phyloP scores from a whole-genome alignment of 2,888 invertebrate species.

The Tetropium fuscum region DNA sequence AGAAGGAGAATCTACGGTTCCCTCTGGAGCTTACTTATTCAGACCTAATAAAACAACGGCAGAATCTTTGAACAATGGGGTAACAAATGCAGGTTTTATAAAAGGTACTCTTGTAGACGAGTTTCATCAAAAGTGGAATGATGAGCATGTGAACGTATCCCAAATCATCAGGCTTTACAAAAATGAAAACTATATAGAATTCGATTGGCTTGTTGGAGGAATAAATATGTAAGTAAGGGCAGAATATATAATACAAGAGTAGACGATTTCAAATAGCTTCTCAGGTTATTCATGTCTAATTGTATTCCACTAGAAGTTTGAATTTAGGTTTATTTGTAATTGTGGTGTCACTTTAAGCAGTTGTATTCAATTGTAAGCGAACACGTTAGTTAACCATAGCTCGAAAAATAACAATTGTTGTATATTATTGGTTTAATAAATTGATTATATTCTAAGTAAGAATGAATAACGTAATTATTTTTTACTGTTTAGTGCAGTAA shows the following conservation, averaged over 20 bases:
- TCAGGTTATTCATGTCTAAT: no score
- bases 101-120: slow-evolving; percentile 47
- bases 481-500: no score
- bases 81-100: slow-evolving; percentile 6
- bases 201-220: slow-evolving; percentile 83
- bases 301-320: no score
- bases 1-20: slow-evolving; percentile 67
- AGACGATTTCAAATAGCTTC: no score
- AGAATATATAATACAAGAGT: slow-evolving; percentile 31
- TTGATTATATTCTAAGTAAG: no score
- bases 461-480: no score
- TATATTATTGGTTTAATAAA: no score
- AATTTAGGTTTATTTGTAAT: no score
- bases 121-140: slow-evolving; percentile 71
- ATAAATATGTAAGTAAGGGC: slow-evolving; percentile 71
- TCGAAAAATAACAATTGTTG: no score
- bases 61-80: slow-evolving; percentile 3
- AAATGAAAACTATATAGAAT: slow-evolving; percentile 71
- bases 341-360: no score
- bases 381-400: no score
- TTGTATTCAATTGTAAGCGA: no score
- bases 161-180: slow-evolving; percentile 78
- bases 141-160: slow-evolving; percentile 72
- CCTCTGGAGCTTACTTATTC: slow-evolving; percentile 95
- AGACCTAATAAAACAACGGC: slow-evolving; percentile 67